phyloP scores from a whole-genome alignment of 1,140 invertebrate species.

The Chionoecetes opilio region DNA sequence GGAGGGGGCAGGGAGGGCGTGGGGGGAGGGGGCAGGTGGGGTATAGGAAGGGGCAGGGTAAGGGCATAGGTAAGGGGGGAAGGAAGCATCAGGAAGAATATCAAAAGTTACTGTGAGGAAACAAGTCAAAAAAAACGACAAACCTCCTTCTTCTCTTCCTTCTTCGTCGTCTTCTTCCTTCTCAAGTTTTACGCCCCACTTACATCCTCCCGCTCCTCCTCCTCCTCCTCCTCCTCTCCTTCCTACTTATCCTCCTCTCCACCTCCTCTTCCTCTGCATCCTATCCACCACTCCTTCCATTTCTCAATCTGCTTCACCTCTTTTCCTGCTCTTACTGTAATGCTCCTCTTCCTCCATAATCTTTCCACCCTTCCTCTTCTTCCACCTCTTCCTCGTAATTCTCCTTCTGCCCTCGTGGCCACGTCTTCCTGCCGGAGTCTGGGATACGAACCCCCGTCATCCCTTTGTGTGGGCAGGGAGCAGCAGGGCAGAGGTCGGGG shows the following conservation, averaged over 20 bases:
- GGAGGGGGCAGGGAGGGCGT: not conserved
- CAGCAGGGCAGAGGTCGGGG: slow-evolving; percentile 11
- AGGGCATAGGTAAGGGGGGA: too few species aligned
- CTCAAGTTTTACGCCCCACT: too few species aligned
- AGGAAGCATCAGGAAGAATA: not conserved
- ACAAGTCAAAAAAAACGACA: not conserved
- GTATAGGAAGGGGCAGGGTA: not conserved
- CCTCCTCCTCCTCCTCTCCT: not conserved
- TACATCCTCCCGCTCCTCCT: not conserved
- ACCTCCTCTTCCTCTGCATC: not conserved
- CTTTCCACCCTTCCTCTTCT: not conserved
- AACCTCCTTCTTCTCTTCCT: not conserved
- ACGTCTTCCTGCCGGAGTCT: not conserved
- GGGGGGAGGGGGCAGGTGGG: not conserved
- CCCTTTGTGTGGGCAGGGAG: slow-evolving; percentile 2
- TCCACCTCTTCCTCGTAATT: not conserved
- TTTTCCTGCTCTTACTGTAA: too few species aligned
- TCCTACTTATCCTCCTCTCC: not conserved
- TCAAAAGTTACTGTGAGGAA: slow-evolving; percentile 15
- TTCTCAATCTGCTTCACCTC: not conserved
- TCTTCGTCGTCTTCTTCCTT: not conserved
- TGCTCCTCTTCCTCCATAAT: not conserved
- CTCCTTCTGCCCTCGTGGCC: not conserved
- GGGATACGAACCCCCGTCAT: not conserved
- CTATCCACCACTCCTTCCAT: not conserved